These are phyloP conservation scores for Karalla daura DNA, from an alignment of 2,797 vertebrate species.

Conservation along the genomic window DNA sequence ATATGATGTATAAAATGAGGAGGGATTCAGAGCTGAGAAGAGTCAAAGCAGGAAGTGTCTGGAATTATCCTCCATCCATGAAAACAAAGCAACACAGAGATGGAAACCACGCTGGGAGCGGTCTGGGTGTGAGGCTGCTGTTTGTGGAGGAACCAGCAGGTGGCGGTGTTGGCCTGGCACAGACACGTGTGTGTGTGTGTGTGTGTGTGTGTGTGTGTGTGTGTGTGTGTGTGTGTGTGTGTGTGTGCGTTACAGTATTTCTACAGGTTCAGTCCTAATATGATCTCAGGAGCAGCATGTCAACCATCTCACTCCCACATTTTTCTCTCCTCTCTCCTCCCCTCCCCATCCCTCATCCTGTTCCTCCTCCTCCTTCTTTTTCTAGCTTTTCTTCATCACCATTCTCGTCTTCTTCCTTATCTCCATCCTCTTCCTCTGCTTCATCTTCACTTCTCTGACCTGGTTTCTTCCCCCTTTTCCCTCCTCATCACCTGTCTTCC, in stretches of 20 bases:
- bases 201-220: conserved; percentile 4
- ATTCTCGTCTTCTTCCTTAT: background rate
- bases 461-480: no score
- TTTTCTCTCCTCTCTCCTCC: conserved; percentile 17
- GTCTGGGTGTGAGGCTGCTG: background rate
- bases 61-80: no score
- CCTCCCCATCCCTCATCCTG: background rate
- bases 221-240: conserved; percentile 6
- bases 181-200: conserved; percentile 19
- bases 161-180: conserved; percentile 61
- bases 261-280: conserved; percentile 33
- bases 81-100: background rate
- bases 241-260: conserved; percentile 5
- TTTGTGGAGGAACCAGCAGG: conserved; percentile 55
- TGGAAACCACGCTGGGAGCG: background rate
- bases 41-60: background rate
- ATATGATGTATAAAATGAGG: no score
- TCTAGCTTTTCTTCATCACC: background rate
- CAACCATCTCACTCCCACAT: conserved; percentile 47
- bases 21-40: no score
- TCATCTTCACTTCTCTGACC: background rate
- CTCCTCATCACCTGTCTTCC: background rate
- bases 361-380: conserved; percentile 1
- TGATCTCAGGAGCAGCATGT: conserved; percentile 63
- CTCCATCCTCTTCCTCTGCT: background rate